Percentiles rank a stretch among this genome's conserved stretches.
These are phyloP conservation scores for Cepaea hortensis DNA, from an alignment of 2,888 invertebrate species.

Conservation along the genomic window DNA sequence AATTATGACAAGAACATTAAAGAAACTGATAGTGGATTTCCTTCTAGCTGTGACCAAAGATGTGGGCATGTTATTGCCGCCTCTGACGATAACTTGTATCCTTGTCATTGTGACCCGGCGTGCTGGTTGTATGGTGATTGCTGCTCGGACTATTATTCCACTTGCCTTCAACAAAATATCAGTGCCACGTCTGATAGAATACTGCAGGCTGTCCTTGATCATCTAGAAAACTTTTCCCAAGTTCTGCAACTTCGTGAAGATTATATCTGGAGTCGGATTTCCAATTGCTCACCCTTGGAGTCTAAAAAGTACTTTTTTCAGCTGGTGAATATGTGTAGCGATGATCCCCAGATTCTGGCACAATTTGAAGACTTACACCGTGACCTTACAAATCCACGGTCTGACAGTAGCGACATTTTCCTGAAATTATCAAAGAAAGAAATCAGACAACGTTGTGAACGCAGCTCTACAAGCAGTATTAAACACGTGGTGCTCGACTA, in stretches of 20 bases:
- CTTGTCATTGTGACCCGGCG: slow-evolving; percentile 41
- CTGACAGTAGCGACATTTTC: not conserved
- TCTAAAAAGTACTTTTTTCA: not conserved
- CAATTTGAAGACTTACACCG: not conserved
- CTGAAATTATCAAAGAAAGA: not conserved
- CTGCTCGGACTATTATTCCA: slow-evolving; percentile 48
- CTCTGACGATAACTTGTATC: not conserved
- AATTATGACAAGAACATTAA: not conserved
- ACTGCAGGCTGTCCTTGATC: not conserved
- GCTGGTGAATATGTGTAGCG: slow-evolving; percentile 1
- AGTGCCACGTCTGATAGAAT: not conserved
- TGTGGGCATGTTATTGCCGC: not conserved
- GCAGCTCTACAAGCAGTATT: too few relatives aligned
- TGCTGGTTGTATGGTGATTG: slow-evolving; percentile 49
- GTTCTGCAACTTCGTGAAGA: not conserved
- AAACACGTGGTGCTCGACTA: not conserved
- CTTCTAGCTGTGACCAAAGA: not conserved
- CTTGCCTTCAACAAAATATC: slow-evolving; percentile 35
- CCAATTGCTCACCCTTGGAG: not conserved
- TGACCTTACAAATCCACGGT: not conserved
- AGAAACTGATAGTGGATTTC: not conserved
- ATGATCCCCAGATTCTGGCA: not conserved
- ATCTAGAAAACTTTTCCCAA: not conserved
- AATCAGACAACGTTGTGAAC: slow-evolving; percentile 25
- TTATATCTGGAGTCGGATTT: not conserved